Evolutionary conservation across 2,113 vertebrate genomes (phyloP).

Genomic region (Epinephelus cyanopodus): DNA sequence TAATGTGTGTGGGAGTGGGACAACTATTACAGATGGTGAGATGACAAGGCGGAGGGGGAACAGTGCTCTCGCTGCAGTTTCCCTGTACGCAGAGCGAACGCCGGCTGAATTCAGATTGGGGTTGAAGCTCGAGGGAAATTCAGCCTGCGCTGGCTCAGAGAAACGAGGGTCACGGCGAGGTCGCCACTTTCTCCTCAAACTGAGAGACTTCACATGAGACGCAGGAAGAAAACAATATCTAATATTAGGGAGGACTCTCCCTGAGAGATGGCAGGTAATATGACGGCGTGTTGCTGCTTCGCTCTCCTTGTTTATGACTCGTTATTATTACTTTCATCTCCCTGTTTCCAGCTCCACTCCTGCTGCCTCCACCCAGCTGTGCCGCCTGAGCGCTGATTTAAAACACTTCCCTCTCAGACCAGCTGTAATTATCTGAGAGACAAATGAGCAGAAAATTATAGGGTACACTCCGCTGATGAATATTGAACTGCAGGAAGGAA

Average conservation of each 20-base stretch:
- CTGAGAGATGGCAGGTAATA: not conserved
- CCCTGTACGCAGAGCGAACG: conserved; percentile 14
- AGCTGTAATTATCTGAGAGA: conserved; percentile 17
- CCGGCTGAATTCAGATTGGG: conserved; percentile 41
- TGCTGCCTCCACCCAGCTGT: conserved; percentile 2
- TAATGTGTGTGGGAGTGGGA: conserved; percentile 4
- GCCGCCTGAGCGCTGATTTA: not conserved
- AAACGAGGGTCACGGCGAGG: conserved; percentile 31
- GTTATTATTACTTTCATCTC: conserved; percentile 16
- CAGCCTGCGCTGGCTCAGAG: conserved; percentile 24
- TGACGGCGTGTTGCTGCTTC: not conserved
- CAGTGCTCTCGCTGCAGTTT: conserved; percentile 52
- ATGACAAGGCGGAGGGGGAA: conserved; percentile 14
- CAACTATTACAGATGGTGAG: not conserved
- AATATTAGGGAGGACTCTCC: not conserved
- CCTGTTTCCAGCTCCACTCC: conserved; percentile 25
- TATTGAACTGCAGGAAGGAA: conserved; percentile 1
- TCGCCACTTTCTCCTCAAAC: not conserved
- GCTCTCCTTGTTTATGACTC: not conserved
- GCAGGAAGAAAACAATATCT: not conserved
- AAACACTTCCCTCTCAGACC: not conserved
- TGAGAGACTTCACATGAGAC: conserved; percentile 5
- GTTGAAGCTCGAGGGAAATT: conserved; percentile 50
- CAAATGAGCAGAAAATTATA: conserved; percentile 24
- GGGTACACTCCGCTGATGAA: conserved; percentile 8